These are phyloP conservation scores for Propithecus coquereli DNA, from an alignment of 2,113 vertebrate species.

Conservation along the genomic window DNA sequence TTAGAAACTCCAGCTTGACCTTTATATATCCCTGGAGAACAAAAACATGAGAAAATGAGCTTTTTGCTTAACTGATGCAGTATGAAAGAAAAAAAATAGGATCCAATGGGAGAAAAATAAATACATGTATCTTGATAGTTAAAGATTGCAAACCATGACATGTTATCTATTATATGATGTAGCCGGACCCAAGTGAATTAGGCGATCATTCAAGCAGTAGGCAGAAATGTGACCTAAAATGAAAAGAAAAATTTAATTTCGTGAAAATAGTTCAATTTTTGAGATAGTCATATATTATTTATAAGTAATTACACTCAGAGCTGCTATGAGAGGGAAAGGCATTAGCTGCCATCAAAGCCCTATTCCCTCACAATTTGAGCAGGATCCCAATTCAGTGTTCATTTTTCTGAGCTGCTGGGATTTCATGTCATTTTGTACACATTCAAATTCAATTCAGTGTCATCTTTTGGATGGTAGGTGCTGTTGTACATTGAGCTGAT, in stretches of 20 bases:
- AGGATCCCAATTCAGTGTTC: background rate
- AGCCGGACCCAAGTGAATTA: background rate
- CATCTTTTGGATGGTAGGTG: background rate
- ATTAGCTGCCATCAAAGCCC: background rate
- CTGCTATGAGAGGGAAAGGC: background rate
- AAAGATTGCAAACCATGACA: background rate
- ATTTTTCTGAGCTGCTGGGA: background rate
- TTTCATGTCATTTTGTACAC: background rate
- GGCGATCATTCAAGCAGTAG: background rate
- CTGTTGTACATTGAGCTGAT: constrained; percentile 12
- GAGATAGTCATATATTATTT: constrained; percentile 30
- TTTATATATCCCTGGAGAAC: background rate
- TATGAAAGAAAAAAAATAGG: background rate
- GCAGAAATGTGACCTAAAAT: background rate
- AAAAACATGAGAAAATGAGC: background rate
- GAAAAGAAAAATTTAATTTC: constrained; percentile 26
- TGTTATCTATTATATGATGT: background rate
- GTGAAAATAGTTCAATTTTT: constrained; percentile 5
- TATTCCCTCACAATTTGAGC: background rate
- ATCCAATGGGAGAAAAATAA: background rate
- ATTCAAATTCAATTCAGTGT: background rate
- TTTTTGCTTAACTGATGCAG: background rate
- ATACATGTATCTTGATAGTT: background rate
- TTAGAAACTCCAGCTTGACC: background rate
- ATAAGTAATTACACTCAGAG: constrained; percentile 29